Base-by-base conservation (phyloP, 2,797 vertebrate species). In the Chaetodon trifasciatus region DNA sequence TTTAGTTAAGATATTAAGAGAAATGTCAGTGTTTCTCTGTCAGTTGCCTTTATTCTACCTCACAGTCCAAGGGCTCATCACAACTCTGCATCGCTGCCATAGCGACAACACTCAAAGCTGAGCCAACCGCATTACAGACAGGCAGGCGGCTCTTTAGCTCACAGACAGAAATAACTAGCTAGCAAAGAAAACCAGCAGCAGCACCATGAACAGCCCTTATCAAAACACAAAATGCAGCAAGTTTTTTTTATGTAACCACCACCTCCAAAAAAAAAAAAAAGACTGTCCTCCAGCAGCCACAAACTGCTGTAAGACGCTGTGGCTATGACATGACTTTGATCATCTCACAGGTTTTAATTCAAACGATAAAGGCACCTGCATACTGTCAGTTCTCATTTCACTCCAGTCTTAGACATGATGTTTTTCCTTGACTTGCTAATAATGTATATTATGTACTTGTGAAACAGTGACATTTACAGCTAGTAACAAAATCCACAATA, bases 41-140 rank as follows among this genome's bases (percentile, higher is more conserved):
- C 73, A 46, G 23, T 23, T 53, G 55, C 28, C 10, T 65, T 76
- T 42, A 56, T 66, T 86, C 63, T 46, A 58, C 76, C 52, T 74
- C 19, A 16, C 39, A 80, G 69, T 74, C 65, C 84, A 62, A 76
- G 46, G 66, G 64, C 82, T 85, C 82, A 53, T 89, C 76, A 70
- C 52, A 81, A 78, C 72, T 87, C 87, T 62, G 83, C 85, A 84
- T 58, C 58, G 92, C 93, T 93, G 80, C 91, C 92, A 92, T 93
- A 92, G 92, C 83, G 88, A 92, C 91, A 74, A 89, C 86, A 87
- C 83, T 91, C 85, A 76, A 82, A 89, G 88, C 84, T 42, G 86
- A 91, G 90, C 88, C 86, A 80, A 81, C 83, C 70, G 89, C 81
- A 39, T 70, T 71, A 67, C 85, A 89, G 87, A 88, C 84, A 91